Base-by-base conservation (phyloP, 2,113 vertebrate species). In the Talpa occidentalis region DNA sequence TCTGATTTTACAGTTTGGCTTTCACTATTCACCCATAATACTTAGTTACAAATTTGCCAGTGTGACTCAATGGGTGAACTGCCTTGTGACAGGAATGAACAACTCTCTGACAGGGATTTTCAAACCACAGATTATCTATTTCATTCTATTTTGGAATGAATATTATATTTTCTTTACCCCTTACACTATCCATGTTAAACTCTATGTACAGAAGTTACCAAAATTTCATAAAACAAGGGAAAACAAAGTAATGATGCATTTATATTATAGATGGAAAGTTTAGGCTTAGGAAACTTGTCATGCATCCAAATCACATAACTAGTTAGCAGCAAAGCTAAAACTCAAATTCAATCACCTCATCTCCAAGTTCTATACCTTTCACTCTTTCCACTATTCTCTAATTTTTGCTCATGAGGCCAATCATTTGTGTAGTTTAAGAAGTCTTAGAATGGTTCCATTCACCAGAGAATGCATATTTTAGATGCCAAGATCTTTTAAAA, bases 1-100 rank as follows among this genome's bases (percentile, higher is more conserved):
- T 54, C 88, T 40, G 74, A 70, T 64, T 93, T 96, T 91, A 92
- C 28, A 93, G 56, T 77, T 74, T 89, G 56, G 16, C 52, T 94
- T 94, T 87, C 76, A 90, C 88, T 66, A 66, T 26, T 94, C 70
- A 83, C 42, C 44, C 47, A 37, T 80, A 93, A 79, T 66, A 82
- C 52, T 94, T 89, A 79, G 94, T 93, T 95, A 93, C 70, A 93
- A 54, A 95, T 93, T 93, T 95, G 59, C 93, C 85, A 88, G 60
- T 16, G 52, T 94, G 80, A 94, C 49, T 96, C 90, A 92, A 76
- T 66, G 74, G 64, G 60, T 81, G 19, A 62, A 90, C 7, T 95
- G n/a, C 44, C 11, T 32, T 56, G 19, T 91, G 67, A 91, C 19
- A 85, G 93, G 69, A 64, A 70, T 66, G 30, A 94, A 70, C 87